Conservation (phyloP, 2,797 vertebrate species). For the Hippoglossus hippoglossus region DNA sequence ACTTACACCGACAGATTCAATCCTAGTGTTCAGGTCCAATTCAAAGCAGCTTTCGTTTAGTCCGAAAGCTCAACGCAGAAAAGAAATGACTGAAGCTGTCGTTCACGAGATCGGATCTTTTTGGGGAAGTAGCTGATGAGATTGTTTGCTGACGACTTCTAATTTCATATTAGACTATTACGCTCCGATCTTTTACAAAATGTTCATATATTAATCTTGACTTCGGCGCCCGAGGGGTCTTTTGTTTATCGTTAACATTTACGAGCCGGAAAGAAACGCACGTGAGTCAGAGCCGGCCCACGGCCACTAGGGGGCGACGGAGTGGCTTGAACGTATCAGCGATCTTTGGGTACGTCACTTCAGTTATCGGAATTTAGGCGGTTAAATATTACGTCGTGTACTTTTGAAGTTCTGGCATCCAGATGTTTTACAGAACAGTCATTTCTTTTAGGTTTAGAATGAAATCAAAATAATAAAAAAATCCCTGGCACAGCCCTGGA, state of each 20-base stretch:
- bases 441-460: neutral
- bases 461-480: no score
- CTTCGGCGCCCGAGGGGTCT: slow-evolving; percentile 46
- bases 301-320: slow-evolving; percentile 17
- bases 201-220: slow-evolving; percentile 49
- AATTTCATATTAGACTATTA: slow-evolving; percentile 56
- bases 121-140: slow-evolving; percentile 80
- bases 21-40: slow-evolving; percentile 75
- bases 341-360: slow-evolving; percentile 27
- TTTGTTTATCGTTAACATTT: slow-evolving; percentile 46
- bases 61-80: slow-evolving; percentile 70
- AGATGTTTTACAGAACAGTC: neutral
- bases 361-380: neutral
- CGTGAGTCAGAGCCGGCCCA: slow-evolving; percentile 37
- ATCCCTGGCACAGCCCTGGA: neutral
- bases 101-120: slow-evolving; percentile 62
- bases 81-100: slow-evolving; percentile 63
- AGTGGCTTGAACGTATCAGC: neutral
- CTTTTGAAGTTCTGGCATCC: neutral
- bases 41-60: slow-evolving; percentile 63
- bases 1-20: slow-evolving; percentile 71
- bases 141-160: slow-evolving; percentile 73
- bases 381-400: neutral
- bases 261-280: slow-evolving; percentile 38
- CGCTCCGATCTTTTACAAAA: slow-evolving; percentile 53